Conservation (phyloP, 2,113 vertebrate species). For the Copsychus sechellarum region DNA sequence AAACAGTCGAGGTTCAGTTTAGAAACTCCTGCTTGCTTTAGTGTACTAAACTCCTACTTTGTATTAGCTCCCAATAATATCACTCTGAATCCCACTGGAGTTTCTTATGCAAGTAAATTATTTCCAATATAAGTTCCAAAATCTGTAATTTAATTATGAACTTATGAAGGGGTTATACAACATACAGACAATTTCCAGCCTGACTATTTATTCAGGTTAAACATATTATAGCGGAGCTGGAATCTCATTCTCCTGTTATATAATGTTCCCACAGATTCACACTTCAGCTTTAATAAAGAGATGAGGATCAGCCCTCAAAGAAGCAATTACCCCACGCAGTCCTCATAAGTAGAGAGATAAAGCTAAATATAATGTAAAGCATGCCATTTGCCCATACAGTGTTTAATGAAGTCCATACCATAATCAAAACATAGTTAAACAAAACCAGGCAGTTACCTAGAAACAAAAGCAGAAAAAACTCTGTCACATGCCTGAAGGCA, state of each 20-base stretch:
- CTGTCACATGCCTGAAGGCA: constrained; percentile 27
- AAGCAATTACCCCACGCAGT: neutral
- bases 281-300: neutral
- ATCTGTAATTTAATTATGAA: neutral
- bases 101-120: neutral
- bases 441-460: constrained; percentile 69
- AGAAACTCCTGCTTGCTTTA: neutral
- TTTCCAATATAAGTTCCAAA: neutral
- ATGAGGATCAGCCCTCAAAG: constrained; percentile 23
- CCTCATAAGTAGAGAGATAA: constrained; percentile 13
- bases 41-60: neutral
- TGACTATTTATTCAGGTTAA: neutral
- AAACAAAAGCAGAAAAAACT: constrained; percentile 58
- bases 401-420: constrained; percentile 63
- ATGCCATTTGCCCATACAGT: constrained; percentile 42
- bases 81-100: neutral
- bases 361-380: constrained; percentile 55
- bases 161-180: neutral
- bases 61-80: neutral
- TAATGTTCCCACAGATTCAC: constrained; percentile 1
- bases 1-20: neutral
- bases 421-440: constrained; percentile 70
- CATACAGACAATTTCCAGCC: neutral
- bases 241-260: neutral
- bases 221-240: neutral